Conservation (phyloP, 2,113 vertebrate genomes). For the Cololabis saira region DNA sequence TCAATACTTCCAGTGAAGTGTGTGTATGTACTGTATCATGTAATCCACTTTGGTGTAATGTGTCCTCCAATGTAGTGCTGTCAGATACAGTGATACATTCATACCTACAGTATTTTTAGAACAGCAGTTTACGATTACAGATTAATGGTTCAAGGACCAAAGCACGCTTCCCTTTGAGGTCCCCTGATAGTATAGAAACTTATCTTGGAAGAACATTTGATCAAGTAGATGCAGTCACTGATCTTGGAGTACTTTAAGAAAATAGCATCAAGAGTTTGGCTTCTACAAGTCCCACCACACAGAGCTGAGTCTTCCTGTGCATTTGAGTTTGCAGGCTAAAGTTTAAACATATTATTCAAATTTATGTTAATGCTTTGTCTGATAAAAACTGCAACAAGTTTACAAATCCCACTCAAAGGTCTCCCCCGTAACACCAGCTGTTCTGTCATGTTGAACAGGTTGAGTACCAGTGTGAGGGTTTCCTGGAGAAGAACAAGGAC, state of each 20-base stretch:
- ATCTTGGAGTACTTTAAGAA: conserved; percentile 1
- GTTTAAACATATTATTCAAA: too few species aligned
- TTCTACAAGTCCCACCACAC: too few species aligned
- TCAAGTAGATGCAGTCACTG: background rate
- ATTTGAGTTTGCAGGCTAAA: too few species aligned
- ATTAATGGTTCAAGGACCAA: conserved; percentile 17
- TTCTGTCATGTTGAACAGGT: conserved; percentile 81
- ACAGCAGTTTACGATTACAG: conserved; percentile 41
- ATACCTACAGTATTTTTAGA: conserved; percentile 44
- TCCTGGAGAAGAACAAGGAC: conserved; percentile 99
- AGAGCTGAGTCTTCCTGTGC: too few species aligned
- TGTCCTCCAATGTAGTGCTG: conserved; percentile 10
- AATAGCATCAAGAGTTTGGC: too few species aligned
- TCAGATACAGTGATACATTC: background rate
- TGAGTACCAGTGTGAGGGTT: conserved; percentile 98
- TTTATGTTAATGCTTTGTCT: too few species aligned
- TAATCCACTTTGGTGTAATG: background rate
- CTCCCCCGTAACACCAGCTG: conserved; percentile 9
- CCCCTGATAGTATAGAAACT: background rate
- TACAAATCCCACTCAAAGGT: too few species aligned
- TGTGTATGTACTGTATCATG: background rate
- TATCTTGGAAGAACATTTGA: background rate
- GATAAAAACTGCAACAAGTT: too few species aligned
- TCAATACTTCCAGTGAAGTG: background rate
- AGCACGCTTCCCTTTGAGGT: background rate